phyloP scores from a whole-genome alignment of 2,888 invertebrate species.

The Limnephilus lunatus region DNA sequence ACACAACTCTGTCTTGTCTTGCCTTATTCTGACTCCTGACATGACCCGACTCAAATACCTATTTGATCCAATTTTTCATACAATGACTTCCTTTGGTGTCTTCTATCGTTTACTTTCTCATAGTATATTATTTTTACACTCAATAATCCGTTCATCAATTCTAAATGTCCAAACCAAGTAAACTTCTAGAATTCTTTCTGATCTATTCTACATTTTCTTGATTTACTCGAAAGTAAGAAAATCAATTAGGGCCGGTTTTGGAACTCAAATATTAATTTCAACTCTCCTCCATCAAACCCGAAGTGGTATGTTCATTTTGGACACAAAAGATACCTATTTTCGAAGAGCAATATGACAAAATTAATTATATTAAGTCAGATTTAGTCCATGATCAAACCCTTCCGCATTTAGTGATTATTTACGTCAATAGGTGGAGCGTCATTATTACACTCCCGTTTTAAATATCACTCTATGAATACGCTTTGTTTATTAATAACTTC shows the following conservation, averaged over 20 bases:
- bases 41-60: no score
- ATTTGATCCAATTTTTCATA: no score
- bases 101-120: no score
- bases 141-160: neutral
- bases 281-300: neutral
- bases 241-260: no score
- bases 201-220: no score
- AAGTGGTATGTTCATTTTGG: neutral
- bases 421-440: slow-evolving; percentile 62
- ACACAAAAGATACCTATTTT: neutral
- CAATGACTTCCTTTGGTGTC: no score
- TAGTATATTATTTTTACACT: no score
- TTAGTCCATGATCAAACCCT: slow-evolving; percentile 12
- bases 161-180: neutral
- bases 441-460: slow-evolving; percentile 53
- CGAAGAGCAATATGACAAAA: neutral
- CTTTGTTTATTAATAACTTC: slow-evolving; percentile 60
- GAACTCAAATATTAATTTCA: no score
- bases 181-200: neutral
- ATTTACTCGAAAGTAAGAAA: no score
- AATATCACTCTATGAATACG: slow-evolving; percentile 63
- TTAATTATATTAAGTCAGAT: neutral
- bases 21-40: no score
- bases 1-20: no score
- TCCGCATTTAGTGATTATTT: slow-evolving; percentile 52